Conservation (phyloP, 2,113 vertebrate genomes). For the Boulengeromyrus knoepffleri region DNA sequence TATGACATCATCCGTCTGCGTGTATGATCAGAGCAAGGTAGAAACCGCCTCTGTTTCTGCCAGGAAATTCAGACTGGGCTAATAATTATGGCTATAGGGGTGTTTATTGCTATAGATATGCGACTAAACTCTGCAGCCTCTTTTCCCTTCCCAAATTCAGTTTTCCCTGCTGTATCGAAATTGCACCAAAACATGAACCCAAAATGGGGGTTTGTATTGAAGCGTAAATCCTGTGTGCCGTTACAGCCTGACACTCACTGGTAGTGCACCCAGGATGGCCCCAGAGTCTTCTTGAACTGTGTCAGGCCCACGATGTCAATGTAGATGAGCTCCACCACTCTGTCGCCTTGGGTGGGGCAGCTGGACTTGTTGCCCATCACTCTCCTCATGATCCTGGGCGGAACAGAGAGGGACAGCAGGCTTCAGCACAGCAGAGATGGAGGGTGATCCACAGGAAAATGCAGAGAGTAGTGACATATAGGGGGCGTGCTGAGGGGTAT, state of each 20-base stretch:
- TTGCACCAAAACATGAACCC: not conserved
- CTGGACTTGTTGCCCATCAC: slow-evolving; percentile 97
- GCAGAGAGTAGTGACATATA: not conserved
- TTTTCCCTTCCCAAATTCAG: not conserved
- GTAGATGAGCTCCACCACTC: slow-evolving; percentile 96
- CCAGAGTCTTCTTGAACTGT: slow-evolving; percentile 97
- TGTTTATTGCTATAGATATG: too few relatives aligned
- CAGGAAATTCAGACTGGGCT: not conserved
- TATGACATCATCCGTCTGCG: not conserved
- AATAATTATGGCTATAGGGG: not conserved
- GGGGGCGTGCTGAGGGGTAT: too few relatives aligned
- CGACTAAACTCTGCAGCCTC: not conserved
- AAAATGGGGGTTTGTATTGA: not conserved
- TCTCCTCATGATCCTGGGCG: slow-evolving; percentile 87
- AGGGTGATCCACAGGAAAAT: too few relatives aligned
- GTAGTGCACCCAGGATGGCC: slow-evolving; percentile 98
- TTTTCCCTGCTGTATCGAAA: not conserved
- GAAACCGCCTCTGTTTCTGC: not conserved
- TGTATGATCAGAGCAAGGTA: not conserved
- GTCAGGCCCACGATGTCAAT: slow-evolving; percentile 97
- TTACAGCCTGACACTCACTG: slow-evolving; percentile 78
- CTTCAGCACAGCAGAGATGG: not conserved
- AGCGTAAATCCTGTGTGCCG: not conserved
- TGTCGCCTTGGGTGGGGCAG: slow-evolving; percentile 91
- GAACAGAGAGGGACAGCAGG: not conserved